Evolutionary conservation across 2,113 vertebrate species (phyloP).

Genomic region (Gobiocypris rarus): DNA sequence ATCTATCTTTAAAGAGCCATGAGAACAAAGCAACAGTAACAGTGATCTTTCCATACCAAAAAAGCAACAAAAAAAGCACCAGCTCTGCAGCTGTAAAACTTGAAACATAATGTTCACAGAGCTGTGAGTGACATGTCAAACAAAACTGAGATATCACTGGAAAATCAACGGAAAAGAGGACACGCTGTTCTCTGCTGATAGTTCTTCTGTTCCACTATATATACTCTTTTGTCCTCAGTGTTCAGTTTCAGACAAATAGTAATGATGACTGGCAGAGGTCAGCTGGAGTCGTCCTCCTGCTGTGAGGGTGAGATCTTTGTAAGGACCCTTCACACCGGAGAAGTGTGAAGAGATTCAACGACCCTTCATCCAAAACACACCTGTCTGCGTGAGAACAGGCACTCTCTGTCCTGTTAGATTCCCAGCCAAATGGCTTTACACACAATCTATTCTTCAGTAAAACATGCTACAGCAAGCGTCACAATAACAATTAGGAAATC

Average conservation of each 20-base stretch:
- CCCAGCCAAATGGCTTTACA: not conserved
- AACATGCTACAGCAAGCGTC: not conserved
- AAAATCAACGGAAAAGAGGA: not conserved
- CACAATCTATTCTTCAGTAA: not conserved
- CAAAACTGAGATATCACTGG: not conserved
- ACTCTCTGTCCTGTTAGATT: not conserved
- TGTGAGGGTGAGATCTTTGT: constrained; percentile 8
- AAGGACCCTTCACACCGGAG: constrained; percentile 47
- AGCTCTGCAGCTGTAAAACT: not conserved
- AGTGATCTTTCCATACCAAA: not conserved
- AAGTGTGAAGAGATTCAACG: constrained; percentile 27
- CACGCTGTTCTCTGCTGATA: not conserved
- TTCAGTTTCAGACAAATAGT: not conserved
- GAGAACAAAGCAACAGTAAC: not conserved
- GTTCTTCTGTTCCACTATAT: not conserved
- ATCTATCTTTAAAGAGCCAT: no score
- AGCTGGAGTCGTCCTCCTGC: not conserved
- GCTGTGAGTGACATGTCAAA: constrained; percentile 4
- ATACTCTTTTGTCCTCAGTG: not conserved
- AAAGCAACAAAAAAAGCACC: not conserved
- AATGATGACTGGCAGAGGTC: not conserved
- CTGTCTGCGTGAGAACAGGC: constrained; percentile 16
- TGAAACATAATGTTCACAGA: not conserved
- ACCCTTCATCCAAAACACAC: constrained; percentile 34
- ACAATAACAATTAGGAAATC: not conserved